Evolutionary conservation across 1,140 invertebrate genomes (phyloP), one percentile per base, ranked within the genome.

Genomic region (Brachionus plicatilis): DNA sequence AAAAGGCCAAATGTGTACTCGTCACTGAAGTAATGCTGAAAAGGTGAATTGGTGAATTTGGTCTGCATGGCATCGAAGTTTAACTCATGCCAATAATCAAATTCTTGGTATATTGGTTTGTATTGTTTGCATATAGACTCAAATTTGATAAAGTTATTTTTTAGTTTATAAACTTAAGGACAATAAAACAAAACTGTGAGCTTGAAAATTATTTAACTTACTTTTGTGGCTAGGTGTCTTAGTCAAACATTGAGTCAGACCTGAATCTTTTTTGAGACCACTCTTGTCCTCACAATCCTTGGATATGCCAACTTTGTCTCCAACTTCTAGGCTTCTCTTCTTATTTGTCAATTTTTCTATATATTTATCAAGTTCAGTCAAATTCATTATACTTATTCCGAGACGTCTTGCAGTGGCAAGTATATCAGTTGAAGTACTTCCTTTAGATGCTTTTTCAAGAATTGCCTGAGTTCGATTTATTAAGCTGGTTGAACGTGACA

Each of bases 381-480:
- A 29, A 47, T 82, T 82, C 24, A 82, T 43, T 65, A 82, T 45
- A 43, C 37, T 82, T 17, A 82, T 60, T 11, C 79, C 79, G 2
- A 82, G n/a, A 8, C 79, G 79, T 43, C n/a, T 37, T 9, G 79
- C 79, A 11, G 65, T 82, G 0, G 79, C 14, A 12, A 82, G n/a
- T 45, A 68, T 41, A 65, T 82, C 79, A 8, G 65, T 65, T 33
- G 53, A 41, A 43, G 50, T 43, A 20, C 12, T 20, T 27, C 37
- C 53, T 27, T 60, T 82, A 37, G 50, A 65, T 60, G 79, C 79
- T 82, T 68, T 60, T 68, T 82, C 33, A 37, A 82, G n/a, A 66
- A 82, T 82, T 29, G 79, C 79, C 37, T 82, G 79, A 14, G 79
- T 82, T 1, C 79, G 50, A 37, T 82, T 82, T 29, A 82, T 82